Evolutionary conservation across 2,888 invertebrate species (phyloP).

Genomic region (Carcina quercana): DNA sequence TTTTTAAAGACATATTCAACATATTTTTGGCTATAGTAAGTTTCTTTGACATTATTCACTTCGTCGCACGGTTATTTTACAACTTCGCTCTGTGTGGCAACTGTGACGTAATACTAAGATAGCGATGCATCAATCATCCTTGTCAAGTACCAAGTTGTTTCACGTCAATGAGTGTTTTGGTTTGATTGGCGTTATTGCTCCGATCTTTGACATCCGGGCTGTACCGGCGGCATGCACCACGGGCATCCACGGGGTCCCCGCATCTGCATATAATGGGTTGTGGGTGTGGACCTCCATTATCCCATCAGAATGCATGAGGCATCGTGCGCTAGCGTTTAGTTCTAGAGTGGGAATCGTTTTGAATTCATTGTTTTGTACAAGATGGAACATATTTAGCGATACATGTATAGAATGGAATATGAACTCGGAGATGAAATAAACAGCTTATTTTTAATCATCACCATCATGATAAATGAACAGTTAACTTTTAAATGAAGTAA

Average conservation of each 20-base stretch:
- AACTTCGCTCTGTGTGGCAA: too few relatives aligned
- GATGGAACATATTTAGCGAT: too few relatives aligned
- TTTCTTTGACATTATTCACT: not conserved
- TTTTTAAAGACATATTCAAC: too few relatives aligned
- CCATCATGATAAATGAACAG: too few relatives aligned
- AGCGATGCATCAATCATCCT: conserved; percentile 28
- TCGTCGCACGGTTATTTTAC: too few relatives aligned
- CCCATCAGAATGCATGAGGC: conserved; percentile 35
- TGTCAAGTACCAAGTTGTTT: conserved; percentile 22
- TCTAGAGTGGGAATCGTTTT: conserved; percentile 3
- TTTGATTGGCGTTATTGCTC: conserved; percentile 38
- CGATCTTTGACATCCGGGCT: conserved; percentile 33
- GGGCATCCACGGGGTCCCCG: conserved; percentile 26
- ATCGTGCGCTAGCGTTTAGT: conserved; percentile 13
- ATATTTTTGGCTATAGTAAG: conserved; percentile 1
- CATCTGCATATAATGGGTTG: conserved; percentile 64
- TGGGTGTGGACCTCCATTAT: conserved; percentile 53
- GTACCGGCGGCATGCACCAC: conserved; percentile 19
- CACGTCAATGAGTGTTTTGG: conserved; percentile 20
- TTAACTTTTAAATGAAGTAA: too few relatives aligned
- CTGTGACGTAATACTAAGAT: too few relatives aligned
- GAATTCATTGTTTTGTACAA: conserved; percentile 7
- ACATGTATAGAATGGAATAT: too few relatives aligned
- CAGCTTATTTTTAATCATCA: too few relatives aligned
- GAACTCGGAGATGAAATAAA: too few relatives aligned